phyloP scores from a whole-genome alignment of 2,113 vertebrate species.

The Cinclus mexicanus region DNA sequence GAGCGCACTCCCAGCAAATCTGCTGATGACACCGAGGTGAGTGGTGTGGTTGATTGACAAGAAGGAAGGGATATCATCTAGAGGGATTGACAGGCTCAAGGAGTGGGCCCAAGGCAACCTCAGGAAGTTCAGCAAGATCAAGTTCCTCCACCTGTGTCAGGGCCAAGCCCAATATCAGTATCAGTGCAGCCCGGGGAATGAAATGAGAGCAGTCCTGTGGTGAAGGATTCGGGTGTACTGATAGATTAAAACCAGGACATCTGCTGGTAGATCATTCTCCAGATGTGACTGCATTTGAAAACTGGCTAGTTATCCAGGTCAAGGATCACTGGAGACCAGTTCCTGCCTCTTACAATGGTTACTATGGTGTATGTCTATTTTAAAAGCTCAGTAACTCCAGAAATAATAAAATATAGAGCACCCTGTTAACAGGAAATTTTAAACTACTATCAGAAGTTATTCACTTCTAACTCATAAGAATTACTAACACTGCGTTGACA shows the following conservation, averaged over 20 bases:
- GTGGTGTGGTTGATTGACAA: accelerated
- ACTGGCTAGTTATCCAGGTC: neutral
- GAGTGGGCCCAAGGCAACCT: neutral
- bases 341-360: neutral
- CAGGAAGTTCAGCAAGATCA: neutral
- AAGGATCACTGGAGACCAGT: neutral
- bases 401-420: neutral
- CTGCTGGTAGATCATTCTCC: neutral
- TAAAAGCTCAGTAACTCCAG: neutral
- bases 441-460: neutral
- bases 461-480: neutral
- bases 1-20: neutral
- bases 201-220: neutral
- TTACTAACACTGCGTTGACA: neutral
- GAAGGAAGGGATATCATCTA: neutral
- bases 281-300: neutral
- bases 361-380: neutral
- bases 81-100: neutral
- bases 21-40: neutral
- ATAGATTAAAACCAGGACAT: neutral
- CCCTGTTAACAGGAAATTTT: neutral
- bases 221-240: neutral
- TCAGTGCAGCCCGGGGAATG: neutral
- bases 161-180: neutral
- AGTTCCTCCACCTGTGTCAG: neutral